Base-by-base conservation (phyloP, 2,797 vertebrate species). In the Pachyuromys duprasi region DNA sequence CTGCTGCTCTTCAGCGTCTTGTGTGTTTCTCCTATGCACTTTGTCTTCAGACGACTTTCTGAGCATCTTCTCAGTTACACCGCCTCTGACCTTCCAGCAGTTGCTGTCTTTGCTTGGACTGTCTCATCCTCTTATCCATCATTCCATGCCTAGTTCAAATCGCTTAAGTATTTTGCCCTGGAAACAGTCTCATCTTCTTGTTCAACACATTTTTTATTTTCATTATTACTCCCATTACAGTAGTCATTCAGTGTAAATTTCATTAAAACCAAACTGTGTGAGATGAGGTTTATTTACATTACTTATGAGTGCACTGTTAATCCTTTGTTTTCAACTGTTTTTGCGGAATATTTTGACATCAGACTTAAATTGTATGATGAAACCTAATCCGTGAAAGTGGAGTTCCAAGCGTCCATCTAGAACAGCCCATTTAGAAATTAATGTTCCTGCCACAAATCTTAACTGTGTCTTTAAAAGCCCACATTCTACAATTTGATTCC, bases 401-500 rank as follows among this genome's bases (percentile, higher is more conserved):
- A 22, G 4, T 88, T 88, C 33, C 75, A 33, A 69, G n/a, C 93
- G 5, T 8, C 24, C 36, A 69, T 63, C 82, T 95, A 91, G 94
- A 93, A 79, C 86, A 69, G 13, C 45, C 45, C 31, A 69, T 94
- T 95, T 57, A 65, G 80, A 31, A 45, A 60, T 87, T 89, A 63
- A 63, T 92, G 72, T 86, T 22, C 20, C 31, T 89, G 39, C 12
- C 63, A 94, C 36, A 79, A 78, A 12, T 86, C 65, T 83, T 69
- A 81, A 49, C 24, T 89, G n/a, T 80, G n/a, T 72, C 28, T 92
- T 93, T 60, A 28, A 96, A 94, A 88, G 60, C 26, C 13, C 55
- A 76, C 31, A 31, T 93, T 97, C 74, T 31, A 53, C 80, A 84
- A 88, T 70, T 65, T 36, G 83, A 33, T 96, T 86, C 31, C 42